Base-by-base conservation (phyloP, 2,888 invertebrate genomes). In the Aethes cnicana region DNA sequence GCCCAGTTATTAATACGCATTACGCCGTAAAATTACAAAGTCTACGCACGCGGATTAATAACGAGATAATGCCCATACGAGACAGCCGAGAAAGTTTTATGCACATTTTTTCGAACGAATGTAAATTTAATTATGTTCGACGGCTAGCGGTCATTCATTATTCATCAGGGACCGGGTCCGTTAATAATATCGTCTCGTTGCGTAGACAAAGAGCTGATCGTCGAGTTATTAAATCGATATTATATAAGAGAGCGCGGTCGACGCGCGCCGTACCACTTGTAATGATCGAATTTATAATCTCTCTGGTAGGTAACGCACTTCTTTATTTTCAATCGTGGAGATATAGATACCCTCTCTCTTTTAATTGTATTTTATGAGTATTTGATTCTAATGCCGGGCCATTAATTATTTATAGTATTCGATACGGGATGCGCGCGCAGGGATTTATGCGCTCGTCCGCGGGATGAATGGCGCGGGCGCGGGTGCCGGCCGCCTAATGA, bases 351-450 rank as follows among this genome's bases (percentile, higher is more conserved):
- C 84, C 79, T 84, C 76, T 74, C 83, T 74, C 83, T 85, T 87
- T 88, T 88, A 87, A 90, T 89, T 90, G 88, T 90, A 87, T 89
- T 90, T 90, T 88, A 88, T 88, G 88, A 85, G 86, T 84, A 85
- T 89, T 88, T 88, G 89, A 90, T 90, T 90, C 88, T 88, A 88
- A 89, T 89, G 79, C 79, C 66, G 75, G 80, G 72, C 85, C 84
- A 88, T 90, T 88, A 87, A 87, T 88, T 86, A 87, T 88, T 86
- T 84, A 87, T 84, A 86, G 84, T 84, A 84, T 87, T 85, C 87
- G 84, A 82, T 87, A 84, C 77, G 84, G 83, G 81, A 83, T 76
- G 77, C 75, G 75, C 74, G 73, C 74, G 76, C 81, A 39, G 23
- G 79, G 82, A 87, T 84, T 86, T 85, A 84, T 86, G 78, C 78